Base-by-base conservation (phyloP, 2,113 vertebrate genomes). In the Ovibos moschatus region DNA sequence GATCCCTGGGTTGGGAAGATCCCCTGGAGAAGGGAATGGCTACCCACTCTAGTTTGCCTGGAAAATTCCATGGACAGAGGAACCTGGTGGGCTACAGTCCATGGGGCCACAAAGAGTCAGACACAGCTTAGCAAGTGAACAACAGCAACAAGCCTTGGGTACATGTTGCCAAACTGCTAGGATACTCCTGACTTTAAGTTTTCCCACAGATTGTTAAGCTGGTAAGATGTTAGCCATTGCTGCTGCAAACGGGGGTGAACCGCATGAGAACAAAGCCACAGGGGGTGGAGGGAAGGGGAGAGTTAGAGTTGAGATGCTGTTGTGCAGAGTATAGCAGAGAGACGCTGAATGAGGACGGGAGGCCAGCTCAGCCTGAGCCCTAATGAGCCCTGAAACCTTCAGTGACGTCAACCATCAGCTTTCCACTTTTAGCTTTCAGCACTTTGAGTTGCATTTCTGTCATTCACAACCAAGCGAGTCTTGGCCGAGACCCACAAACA, bases 261-360 rank as follows among this genome's bases (percentile, higher is more conserved):
- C 7, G n/a, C 50, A 0, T 33, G n/a, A 33, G 51, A n/a, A 14
- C 25, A 27, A 76, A 40, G 78, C 1, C 67, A 51, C 30, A 2
- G 15, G 0, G 7, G 43, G 30, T 3, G 6, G 17, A 0, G 1
- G 50, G 2, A 17, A 12, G 28, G 5, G 28, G 78, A 17, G 45
- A 30, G 45, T 45, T 30, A 50, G 62, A 43, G 53, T 76, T 23
- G 57, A 40, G 43, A 3, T 0, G 53, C 7, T 16, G 79, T 47
- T 2, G 30, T 19, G 27, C 15, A 36, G n/a, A 19, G 2, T 3
- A 5, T 7, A 40, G 6, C 14, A 21, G 74, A 33, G 3, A 36
- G 17, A 13, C 15, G 4, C 6, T 30, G 2, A 3, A 1, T 0
- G 1, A 23, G 62, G 28, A 4, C 5, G 36, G 0, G 6, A 25